Evolutionary conservation across 2,888 invertebrate species (phyloP).

Genomic region (Ditylenchus weischeri): DNA sequence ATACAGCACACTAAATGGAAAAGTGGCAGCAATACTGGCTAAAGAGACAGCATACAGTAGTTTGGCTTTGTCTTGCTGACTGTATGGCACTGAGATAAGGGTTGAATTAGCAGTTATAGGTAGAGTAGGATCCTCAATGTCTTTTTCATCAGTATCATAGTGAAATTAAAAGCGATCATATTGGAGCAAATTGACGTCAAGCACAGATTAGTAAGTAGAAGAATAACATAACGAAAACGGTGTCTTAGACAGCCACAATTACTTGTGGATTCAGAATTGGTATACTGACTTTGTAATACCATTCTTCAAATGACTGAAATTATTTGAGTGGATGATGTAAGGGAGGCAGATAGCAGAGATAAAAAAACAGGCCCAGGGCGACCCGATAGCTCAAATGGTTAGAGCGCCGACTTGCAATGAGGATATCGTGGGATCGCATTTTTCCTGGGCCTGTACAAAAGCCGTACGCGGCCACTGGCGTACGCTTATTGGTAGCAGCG

Average conservation of each 20-base stretch:
- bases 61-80: constrained; percentile 38
- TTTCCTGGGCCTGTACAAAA: too few relatives aligned
- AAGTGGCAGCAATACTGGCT: constrained; percentile 33
- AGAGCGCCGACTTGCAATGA: too few relatives aligned
- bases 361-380: too few relatives aligned
- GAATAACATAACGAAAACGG: constrained; percentile 20
- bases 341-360: too few relatives aligned
- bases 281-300: too few relatives aligned
- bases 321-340: too few relatives aligned
- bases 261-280: too few relatives aligned
- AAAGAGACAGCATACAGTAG: constrained; percentile 45
- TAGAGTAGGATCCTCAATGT: background rate
- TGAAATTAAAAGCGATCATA: constrained; percentile 55
- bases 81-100: constrained; percentile 24
- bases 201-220: constrained; percentile 19
- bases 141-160: constrained; percentile 47
- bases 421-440: too few relatives aligned
- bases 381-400: too few relatives aligned
- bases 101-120: background rate
- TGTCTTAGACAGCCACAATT: constrained; percentile 3
- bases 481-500: too few relatives aligned
- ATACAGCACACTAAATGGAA: constrained; percentile 40
- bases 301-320: too few relatives aligned
- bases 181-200: constrained; percentile 50
- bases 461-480: too few relatives aligned